Percentiles rank a stretch among this genome's conserved stretches.
These are phyloP conservation scores for Scotopteryx bipunctaria DNA, from an alignment of 2,888 invertebrate species.

Conservation along the genomic window DNA sequence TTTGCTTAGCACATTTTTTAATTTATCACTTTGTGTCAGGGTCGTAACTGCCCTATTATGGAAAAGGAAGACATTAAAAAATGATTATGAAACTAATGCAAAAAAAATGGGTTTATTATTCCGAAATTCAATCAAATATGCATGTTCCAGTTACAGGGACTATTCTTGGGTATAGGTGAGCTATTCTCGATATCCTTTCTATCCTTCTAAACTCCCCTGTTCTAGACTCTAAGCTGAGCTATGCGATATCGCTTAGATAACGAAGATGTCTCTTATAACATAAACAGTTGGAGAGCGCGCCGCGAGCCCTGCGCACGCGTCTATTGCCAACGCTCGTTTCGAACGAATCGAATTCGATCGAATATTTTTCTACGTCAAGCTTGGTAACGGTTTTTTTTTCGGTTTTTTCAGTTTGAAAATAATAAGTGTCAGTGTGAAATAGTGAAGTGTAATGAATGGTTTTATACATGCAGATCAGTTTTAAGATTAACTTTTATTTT, in stretches of 20 bases:
- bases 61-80: no score
- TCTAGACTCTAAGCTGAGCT: constrained; percentile 43
- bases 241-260: constrained; percentile 44
- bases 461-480: no score
- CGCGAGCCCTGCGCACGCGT: constrained; percentile 77
- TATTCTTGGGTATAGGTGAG: no score
- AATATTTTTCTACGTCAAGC: constrained; percentile 18
- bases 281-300: constrained; percentile 74
- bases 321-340: constrained; percentile 35
- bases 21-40: no score
- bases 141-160: no score
- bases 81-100: no score
- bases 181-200: not conserved
- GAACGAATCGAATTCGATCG: constrained; percentile 29
- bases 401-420: constrained; percentile 20
- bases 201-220: not conserved
- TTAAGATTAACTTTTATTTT: no score
- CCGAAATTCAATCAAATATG: no score
- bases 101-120: no score
- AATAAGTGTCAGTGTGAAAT: not conserved
- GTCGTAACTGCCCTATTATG: no score
- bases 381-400: constrained; percentile 19
- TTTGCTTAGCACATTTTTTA: no score
- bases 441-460: not conserved
- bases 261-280: constrained; percentile 43